Evolutionary conservation across 1,140 invertebrate genomes (phyloP), one percentile per base, ranked within the genome.

Genomic region (Drosophila prosaltans): DNA sequence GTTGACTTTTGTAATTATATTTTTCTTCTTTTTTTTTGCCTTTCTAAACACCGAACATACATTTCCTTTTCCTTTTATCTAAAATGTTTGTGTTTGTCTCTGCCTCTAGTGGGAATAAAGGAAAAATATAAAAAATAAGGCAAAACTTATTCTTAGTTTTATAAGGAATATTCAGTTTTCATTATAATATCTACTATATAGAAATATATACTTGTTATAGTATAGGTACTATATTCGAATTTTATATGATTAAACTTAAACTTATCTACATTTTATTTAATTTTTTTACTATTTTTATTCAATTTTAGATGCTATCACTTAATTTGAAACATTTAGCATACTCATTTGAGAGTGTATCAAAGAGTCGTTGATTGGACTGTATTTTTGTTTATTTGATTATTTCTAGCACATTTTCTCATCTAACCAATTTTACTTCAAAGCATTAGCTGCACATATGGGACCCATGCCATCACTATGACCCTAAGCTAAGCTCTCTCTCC

Each of bases 361-460:
- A 4, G 6, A 36, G 32, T 36, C 32, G 32, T 36, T 36, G 32
- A 36, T 7, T 36, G 3, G 32, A 54, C 32, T 41, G 67, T 74
- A 64, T 74, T 74, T 36, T 48, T 2, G 45, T 48, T 48, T 48
- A 21, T 48, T 48, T 48, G 21, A 48, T 48, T 8, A 51, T 9
- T 24, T 21, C 36, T 39, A 10, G 45, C 32, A 48, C 10, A 59
- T 58, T 65, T 40, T 72, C 32, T 30, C 51, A 26, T 26, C 8
- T 3, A 51, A 24, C 16, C 21, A 51, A 51, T 26, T 26, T 8
- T 51, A n/a, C 7, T 45, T 21, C 58, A 58, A 51, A 36, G 32
- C 32, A 36, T 36, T 36, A 36, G 32, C 32, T 36, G 32, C 73
- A 62, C 73, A 74, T 59, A 64, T 64, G 54, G 36, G 61, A 16